Percentiles rank a stretch among this genome's conserved stretches.
These are phyloP conservation scores for Athetis lepigone DNA, from an alignment of 2,888 invertebrate genomes.

Conservation along the genomic window DNA sequence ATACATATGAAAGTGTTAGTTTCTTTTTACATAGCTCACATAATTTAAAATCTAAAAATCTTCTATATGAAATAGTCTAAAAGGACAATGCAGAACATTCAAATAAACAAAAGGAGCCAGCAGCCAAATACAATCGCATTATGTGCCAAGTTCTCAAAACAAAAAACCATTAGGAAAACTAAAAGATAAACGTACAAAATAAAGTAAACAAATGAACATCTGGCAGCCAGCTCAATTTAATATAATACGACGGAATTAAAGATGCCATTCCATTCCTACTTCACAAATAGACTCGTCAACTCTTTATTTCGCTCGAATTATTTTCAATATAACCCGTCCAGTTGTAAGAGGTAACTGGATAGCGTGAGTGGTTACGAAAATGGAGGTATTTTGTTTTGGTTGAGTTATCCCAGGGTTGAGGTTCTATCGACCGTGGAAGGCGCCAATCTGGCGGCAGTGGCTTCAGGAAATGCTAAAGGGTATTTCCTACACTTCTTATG, in stretches of 20 bases:
- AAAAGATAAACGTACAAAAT: conserved; percentile 25
- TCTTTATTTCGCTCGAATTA: conserved; percentile 44
- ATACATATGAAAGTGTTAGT: too few relatives aligned
- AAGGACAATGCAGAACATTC: not conserved
- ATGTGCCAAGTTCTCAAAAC: not conserved
- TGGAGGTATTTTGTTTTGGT: conserved; percentile 43
- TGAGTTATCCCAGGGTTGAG: conserved; percentile 60
- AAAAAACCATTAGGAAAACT: conserved; percentile 1
- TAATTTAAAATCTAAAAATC: too few relatives aligned
- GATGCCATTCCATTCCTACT: conserved; percentile 22
- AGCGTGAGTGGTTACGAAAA: not conserved
- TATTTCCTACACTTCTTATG: conserved; percentile 45
- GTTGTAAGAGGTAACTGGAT: conserved; percentile 4
- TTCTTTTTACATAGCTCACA: too few relatives aligned
- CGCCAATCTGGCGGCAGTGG: conserved; percentile 75
- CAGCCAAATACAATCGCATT: not conserved
- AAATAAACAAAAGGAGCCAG: not conserved
- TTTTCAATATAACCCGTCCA: conserved; percentile 45
- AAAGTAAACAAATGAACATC: conserved; percentile 63
- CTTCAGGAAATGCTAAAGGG: conserved; percentile 58
- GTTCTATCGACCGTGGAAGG: conserved; percentile 76
- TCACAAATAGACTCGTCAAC: conserved; percentile 17
- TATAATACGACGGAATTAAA: conserved; percentile 49
- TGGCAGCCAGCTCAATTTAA: conserved; percentile 48
- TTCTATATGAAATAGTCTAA: not conserved